These are phyloP conservation scores for Hippasteria phrygiana DNA, from an alignment of 53 echinoderm and acorn worm species.

Conservation along the genomic window DNA sequence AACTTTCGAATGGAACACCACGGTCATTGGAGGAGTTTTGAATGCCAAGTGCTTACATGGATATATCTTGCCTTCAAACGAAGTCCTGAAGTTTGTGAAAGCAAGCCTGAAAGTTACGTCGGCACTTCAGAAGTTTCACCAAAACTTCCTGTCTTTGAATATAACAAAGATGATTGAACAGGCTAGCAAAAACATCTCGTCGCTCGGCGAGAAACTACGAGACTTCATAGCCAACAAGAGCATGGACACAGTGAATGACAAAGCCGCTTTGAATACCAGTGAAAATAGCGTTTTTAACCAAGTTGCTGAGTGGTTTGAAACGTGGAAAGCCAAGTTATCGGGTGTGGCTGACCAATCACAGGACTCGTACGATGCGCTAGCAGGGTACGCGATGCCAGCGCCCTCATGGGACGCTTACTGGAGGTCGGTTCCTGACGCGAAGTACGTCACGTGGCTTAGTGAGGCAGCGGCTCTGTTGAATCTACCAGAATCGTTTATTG, in stretches of 20 bases:
- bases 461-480: neutral
- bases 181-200: neutral
- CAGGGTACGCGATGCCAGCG: neutral
- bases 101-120: slow-evolving; percentile 10
- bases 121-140: neutral
- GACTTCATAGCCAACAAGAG: slow-evolving; percentile 33
- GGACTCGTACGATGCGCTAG: neutral
- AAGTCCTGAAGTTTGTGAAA: slow-evolving; percentile 9
- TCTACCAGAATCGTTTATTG: slow-evolving; percentile 12
- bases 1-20: slow-evolving; percentile 52
- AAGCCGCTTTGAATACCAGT: neutral
- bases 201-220: neutral
- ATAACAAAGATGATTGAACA: neutral
- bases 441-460: neutral
- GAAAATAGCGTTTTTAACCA: neutral
- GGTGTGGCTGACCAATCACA: neutral
- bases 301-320: slow-evolving; percentile 33
- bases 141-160: neutral
- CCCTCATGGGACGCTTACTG: neutral
- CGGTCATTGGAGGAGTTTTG: slow-evolving; percentile 50
- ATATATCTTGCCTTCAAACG: slow-evolving; percentile 22
- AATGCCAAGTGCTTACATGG: slow-evolving; percentile 16
- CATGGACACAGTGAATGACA: neutral
- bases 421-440: neutral
- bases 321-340: neutral